Evolutionary conservation across 1,140 invertebrate species (phyloP), one percentile per base, ranked within the genome.

Genomic region (Drosophila asahinai): DNA sequence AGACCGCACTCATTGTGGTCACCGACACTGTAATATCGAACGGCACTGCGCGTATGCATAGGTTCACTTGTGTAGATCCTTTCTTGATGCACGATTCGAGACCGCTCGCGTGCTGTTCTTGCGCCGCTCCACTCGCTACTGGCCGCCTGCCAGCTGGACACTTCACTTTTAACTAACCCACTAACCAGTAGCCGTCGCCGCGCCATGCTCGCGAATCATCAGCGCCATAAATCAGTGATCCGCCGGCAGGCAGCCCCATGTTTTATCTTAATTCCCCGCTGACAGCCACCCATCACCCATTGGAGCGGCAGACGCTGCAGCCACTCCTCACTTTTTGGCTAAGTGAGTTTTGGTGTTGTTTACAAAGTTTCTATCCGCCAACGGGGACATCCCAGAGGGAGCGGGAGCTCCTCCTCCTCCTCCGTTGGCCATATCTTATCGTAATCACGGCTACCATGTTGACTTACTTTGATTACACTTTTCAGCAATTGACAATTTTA

Each of bases 221-320:
- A 80, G 86, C 65, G 81, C 22, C 66, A 86, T 90, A 90, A 90
- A 90, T 90, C 81, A 90, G 80, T 80, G 86, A 90, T 90, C 79
- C 86, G 67, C 47, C 65, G 52, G 59, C 19, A 63, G 77, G 78
- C 73, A 81, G 60, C 64, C 22, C 49, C 59, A 40, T 22, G 72
- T 77, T 90, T 90, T 90, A 90, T 90, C 86, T 91, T 77, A 90
- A 90, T 90, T 30, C 86, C 86, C 79, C 19, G 47, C 40, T 91
- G 86, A 90, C 86, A 90, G 86, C 67, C 49, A 90, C 80, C 59
- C 86, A 90, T 90, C 86, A 90, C 49, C 51, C 51, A 60, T 64
- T 36, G 52, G 54, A 67, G 38, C 52, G 67, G 59, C 68, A 73
- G 68, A 19, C 72, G 71, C 42, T 45, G 63, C 73, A 76, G 42